Percentiles rank a stretch among this genome's conserved stretches.
Evolutionary conservation across 2,113 vertebrate genomes (phyloP).

Genomic region (Scartelaos histophorus): DNA sequence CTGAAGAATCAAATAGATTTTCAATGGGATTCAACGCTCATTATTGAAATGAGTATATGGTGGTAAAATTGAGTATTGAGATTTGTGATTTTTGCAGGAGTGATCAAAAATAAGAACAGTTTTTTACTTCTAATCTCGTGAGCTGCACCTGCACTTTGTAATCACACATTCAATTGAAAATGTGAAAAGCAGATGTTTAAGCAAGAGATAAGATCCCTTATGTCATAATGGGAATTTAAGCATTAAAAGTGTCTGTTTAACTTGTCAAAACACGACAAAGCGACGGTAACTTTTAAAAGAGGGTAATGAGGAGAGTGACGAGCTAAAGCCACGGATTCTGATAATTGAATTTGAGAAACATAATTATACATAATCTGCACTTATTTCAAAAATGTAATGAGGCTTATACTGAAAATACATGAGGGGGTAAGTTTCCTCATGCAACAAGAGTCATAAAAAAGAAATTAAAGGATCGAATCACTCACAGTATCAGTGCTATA

Average conservation of each 20-base stretch:
- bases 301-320: slow-evolving; percentile 9
- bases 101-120: background rate
- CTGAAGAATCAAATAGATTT: background rate
- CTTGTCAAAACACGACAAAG: background rate
- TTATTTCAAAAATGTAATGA: slow-evolving; percentile 29
- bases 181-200: background rate
- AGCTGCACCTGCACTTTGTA: background rate
- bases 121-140: background rate
- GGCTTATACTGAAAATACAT: slow-evolving; percentile 30
- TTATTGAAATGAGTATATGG: background rate
- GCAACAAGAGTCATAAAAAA: slow-evolving; percentile 14
- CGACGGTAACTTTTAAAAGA: background rate
- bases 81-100: background rate
- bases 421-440: slow-evolving; percentile 15
- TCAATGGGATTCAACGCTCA: background rate
- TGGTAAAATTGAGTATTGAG: background rate
- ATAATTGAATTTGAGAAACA: slow-evolving; percentile 36
- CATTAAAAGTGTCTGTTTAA: slow-evolving; percentile 8
- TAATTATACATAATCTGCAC: slow-evolving; percentile 36
- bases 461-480: slow-evolving; percentile 7
- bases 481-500: background rate
- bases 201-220: background rate
- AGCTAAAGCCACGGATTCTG: slow-evolving; percentile 2
- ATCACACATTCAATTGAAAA: background rate
- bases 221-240: background rate